Evolutionary conservation across 2,888 invertebrate genomes (phyloP).

Genomic region (Hypsopygia costalis): DNA sequence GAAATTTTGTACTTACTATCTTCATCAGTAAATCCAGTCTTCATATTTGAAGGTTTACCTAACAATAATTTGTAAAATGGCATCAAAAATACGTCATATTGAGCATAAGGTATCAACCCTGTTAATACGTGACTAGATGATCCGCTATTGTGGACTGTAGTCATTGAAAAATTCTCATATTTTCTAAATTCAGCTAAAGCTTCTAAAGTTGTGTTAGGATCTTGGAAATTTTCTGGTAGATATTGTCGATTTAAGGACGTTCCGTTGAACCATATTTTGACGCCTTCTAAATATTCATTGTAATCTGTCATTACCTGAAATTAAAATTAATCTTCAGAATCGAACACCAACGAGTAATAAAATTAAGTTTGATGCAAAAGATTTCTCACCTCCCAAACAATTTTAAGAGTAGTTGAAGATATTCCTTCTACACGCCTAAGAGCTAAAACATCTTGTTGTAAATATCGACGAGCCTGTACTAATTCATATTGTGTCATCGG

Average conservation of each 20-base stretch:
- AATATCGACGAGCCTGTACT: constrained; percentile 87
- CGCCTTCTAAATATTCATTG: constrained; percentile 83
- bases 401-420: constrained; percentile 87
- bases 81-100: constrained; percentile 95
- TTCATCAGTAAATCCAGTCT: constrained; percentile 91
- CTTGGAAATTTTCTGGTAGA: constrained; percentile 42
- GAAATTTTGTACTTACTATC: constrained; percentile 80
- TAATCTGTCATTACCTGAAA: constrained; percentile 73
- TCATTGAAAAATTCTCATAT: constrained; percentile 83
- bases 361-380: not conserved
- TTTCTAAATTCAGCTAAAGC: constrained; percentile 58
- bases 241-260: constrained; percentile 59
- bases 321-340: not conserved
- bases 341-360: not conserved
- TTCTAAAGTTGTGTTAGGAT: constrained; percentile 50
- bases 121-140: constrained; percentile 87
- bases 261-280: constrained; percentile 82
- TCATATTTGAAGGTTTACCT: constrained; percentile 96
- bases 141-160: constrained; percentile 85
- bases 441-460: constrained; percentile 90
- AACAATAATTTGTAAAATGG: constrained; percentile 94
- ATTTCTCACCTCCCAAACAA: constrained; percentile 88
- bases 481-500: constrained; percentile 87
- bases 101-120: constrained; percentile 90
- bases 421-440: constrained; percentile 84